phyloP scores from a whole-genome alignment of 2,113 vertebrate genomes.

The Tursiops truncatus region DNA sequence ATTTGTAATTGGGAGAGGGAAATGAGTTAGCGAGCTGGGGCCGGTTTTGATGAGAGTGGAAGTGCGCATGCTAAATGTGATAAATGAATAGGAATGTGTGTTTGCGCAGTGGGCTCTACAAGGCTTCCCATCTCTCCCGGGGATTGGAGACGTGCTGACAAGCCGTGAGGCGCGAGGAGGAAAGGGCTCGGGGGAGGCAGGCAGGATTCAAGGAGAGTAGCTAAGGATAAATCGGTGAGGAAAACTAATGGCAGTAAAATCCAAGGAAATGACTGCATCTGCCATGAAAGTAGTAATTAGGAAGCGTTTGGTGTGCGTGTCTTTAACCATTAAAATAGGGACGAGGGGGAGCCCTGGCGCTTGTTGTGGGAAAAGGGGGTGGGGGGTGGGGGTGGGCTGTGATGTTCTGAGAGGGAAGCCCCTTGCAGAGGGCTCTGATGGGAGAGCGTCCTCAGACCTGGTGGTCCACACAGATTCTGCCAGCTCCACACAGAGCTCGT shows the following conservation, averaged over 20 bases:
- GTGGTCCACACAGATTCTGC: neutral
- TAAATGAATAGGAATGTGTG: conserved; percentile 94
- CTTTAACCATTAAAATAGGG: conserved; percentile 85
- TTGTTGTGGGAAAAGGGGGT: conserved; percentile 65
- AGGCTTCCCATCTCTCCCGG: conserved; percentile 86
- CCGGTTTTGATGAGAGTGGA: conserved; percentile 94
- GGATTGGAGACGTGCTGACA: conserved; percentile 87
- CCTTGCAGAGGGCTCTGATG: neutral
- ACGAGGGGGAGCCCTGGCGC: conserved; percentile 68
- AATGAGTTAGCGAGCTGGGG: conserved; percentile 94
- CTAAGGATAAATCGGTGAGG: conserved; percentile 88
- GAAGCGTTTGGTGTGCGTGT: conserved; percentile 86
- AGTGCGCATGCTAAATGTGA: conserved; percentile 94
- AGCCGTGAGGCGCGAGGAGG: conserved; percentile 83
- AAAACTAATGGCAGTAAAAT: conserved; percentile 87
- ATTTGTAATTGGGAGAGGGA: conserved; percentile 99
- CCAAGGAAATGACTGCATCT: conserved; percentile 84
- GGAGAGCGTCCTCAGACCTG: neutral
- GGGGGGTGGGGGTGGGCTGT: neutral
- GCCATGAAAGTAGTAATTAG: conserved; percentile 85
- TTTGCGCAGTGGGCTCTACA: conserved; percentile 90
- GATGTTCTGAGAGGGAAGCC: neutral
- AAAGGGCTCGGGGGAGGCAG: conserved; percentile 83
- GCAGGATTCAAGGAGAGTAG: conserved; percentile 86
- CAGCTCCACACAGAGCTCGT: neutral